phyloP scores from a whole-genome alignment of 2,797 vertebrate species.

The Paedocypris micromegethes region DNA sequence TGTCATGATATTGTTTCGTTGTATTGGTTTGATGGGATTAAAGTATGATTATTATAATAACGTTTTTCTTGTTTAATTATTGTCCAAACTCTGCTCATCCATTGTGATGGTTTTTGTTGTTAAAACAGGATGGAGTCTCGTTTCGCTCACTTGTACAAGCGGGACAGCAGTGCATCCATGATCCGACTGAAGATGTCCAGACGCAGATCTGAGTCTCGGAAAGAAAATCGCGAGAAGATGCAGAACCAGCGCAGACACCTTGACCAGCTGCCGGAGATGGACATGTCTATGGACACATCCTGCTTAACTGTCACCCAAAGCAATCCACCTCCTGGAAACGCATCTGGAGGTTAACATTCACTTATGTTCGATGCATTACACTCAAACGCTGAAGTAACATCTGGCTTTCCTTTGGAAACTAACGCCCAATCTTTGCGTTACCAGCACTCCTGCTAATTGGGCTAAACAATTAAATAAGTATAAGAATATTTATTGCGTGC shows the following conservation, averaged over 20 bases:
- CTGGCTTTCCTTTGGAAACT: neutral
- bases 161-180: conserved; percentile 75
- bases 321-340: conserved; percentile 37
- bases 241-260: conserved; percentile 76
- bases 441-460: no score
- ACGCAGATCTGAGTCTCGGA: conserved; percentile 78
- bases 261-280: conserved; percentile 62
- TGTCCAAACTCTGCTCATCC: neutral
- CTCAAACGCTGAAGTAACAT: neutral
- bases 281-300: conserved; percentile 58
- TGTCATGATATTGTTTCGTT: no score
- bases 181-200: conserved; percentile 79
- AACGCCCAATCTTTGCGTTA: no score
- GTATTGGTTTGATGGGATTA: no score
- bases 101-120: neutral
- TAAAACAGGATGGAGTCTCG: conserved; percentile 65
- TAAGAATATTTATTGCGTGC: no score
- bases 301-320: conserved; percentile 41
- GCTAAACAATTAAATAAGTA: no score
- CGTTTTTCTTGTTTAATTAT: neutral
- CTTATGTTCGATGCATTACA: neutral
- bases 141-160: conserved; percentile 73
- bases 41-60: neutral
- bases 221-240: conserved; percentile 79
- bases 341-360: conserved; percentile 32